Evolutionary conservation across 2,113 vertebrate genomes (phyloP).

Genomic region (Nesospiza acunhae): DNA sequence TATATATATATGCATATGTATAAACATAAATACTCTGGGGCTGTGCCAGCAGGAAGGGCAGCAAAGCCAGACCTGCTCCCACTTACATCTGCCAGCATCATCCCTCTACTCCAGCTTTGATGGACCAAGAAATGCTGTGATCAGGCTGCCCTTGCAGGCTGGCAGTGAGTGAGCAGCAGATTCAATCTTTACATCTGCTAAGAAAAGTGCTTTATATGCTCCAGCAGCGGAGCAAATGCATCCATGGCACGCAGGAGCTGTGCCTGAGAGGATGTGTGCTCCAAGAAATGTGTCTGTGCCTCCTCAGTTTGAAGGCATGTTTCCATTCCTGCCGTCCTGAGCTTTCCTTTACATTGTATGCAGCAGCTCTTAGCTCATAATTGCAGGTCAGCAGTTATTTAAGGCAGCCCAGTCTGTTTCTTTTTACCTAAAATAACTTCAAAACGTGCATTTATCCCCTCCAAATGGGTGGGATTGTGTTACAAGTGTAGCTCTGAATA

Average conservation of each 20-base stretch:
- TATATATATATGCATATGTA: too few relatives aligned
- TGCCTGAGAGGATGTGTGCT: neutral
- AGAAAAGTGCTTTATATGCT: neutral
- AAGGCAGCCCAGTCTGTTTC: neutral
- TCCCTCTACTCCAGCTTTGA: neutral
- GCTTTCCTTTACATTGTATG: neutral
- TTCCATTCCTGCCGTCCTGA: neutral
- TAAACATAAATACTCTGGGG: neutral
- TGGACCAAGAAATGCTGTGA: neutral
- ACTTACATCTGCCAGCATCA: neutral
- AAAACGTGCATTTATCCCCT: neutral
- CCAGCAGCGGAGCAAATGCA: neutral
- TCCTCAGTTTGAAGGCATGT: neutral
- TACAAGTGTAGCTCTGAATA: neutral
- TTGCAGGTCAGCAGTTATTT: conserved; percentile 27
- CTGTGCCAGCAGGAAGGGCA: neutral
- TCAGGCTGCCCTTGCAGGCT: neutral
- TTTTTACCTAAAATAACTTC: conserved; percentile 21
- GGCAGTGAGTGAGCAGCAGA: neutral
- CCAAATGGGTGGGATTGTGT: neutral
- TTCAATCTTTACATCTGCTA: neutral
- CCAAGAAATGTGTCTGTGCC: neutral
- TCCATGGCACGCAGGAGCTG: neutral
- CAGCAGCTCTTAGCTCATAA: conserved; percentile 3
- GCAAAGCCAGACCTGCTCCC: neutral